A percentile compares a stretch with the other conserved stretches of the same genome.
These are phyloP conservation scores for Hymenopus coronatus DNA, from an alignment of 2,888 invertebrate species.

Conservation along the genomic window DNA sequence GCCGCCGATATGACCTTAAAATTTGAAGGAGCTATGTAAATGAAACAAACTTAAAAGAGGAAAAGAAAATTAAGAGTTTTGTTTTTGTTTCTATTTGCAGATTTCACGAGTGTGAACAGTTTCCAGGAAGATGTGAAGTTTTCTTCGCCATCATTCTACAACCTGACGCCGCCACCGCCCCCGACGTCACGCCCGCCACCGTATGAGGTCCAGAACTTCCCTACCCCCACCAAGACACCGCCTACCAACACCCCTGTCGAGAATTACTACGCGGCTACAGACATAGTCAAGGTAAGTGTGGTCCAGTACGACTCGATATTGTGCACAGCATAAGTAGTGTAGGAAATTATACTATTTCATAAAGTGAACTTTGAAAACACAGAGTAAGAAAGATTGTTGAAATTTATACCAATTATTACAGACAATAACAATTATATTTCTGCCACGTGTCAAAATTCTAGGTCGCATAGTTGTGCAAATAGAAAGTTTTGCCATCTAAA, in stretches of 20 bases:
- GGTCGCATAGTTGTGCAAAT: too few species aligned
- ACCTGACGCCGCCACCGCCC: slow-evolving; percentile 52
- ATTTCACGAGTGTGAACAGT: slow-evolving; percentile 56
- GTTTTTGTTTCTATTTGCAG: slow-evolving; percentile 43
- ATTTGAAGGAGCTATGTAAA: too few species aligned
- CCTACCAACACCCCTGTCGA: slow-evolving; percentile 42
- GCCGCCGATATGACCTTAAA: too few species aligned
- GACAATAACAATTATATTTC: too few species aligned
- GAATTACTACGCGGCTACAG: slow-evolving; percentile 76
- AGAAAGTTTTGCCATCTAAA: too few species aligned
- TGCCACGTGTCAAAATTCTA: too few species aligned
- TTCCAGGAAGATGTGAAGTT: slow-evolving; percentile 56
- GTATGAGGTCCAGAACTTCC: slow-evolving; percentile 44
- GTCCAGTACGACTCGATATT: neutral
- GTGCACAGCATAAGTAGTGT: neutral
- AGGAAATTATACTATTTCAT: neutral
- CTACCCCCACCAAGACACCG: slow-evolving; percentile 44
- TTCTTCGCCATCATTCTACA: slow-evolving; percentile 54
- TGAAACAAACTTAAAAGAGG: too few species aligned
- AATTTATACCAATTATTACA: too few species aligned
- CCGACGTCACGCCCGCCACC: slow-evolving; percentile 50
- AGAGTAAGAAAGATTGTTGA: too few species aligned
- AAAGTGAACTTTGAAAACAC: too few species aligned
- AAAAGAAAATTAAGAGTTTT: too few species aligned
- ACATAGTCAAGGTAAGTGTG: slow-evolving; percentile 64